Evolutionary conservation across 2,888 invertebrate species (phyloP), one percentile per base, ranked within the genome.

Genomic region (Hypomecis atomaria): DNA sequence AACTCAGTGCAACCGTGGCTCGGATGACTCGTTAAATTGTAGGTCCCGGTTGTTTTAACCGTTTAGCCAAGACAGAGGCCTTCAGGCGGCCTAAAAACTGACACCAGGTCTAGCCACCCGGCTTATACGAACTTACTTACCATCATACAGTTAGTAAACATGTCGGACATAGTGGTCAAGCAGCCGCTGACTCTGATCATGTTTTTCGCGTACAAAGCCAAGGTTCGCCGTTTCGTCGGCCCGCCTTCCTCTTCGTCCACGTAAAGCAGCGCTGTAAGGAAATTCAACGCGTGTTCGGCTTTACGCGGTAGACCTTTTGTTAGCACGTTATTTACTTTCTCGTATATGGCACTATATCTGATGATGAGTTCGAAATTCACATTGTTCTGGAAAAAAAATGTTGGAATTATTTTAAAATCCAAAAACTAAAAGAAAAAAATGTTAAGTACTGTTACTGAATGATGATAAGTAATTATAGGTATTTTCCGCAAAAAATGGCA

Each of bases 181-280:
- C 91, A 89, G 6, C 92, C 92, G 69, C 87, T 90, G 50, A 71
- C 75, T 69, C 89, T 78, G 1, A 89, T 77, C 82, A 83, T 83
- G 58, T 86, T 86, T 64, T 81, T 84, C 2, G 87, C 86, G 65
- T 84, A 80, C 6, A 76, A 66, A 5, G 77, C 71, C 58, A 86
- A 72, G 8, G 77, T 72, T 45, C 67, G 75, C 40, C 62, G 77
- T 23, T 68, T 73, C 8, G 75, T 74, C 0, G 64, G 68, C n/a
- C 55, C 71, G 2, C 70, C 73, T 37, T 78, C 83, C 1, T 78
- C 64, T 6, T 33, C 73, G 10, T 79, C 78, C 4, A 71, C 66
- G 56, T 81, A 82, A 9, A 90, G 69, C 36, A 92, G 67, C 2
- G 81, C 73, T 0, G 85, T 78, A 11, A 92, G 67, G 37, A 91